Evolutionary conservation across 2,797 vertebrate genomes (phyloP), one percentile per base, ranked within the genome.

Genomic region (Darevskia nairensis): DNA sequence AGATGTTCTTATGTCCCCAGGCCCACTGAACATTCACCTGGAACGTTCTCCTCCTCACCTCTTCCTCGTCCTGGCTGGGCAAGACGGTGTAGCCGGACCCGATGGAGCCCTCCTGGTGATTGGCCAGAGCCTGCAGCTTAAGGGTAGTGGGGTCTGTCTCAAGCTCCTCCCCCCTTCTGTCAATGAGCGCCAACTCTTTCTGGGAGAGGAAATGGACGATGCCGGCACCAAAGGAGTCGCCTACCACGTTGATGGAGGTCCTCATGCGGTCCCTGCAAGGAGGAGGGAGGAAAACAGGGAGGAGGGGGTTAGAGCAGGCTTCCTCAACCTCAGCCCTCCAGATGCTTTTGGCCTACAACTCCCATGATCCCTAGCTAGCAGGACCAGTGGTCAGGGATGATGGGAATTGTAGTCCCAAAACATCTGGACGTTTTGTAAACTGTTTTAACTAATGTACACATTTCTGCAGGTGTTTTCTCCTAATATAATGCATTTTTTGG

Each of bases 171-270:
- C 81, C 92, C 8, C 94, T 93, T 39, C 96, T 96, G 11, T 98
- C 97, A 0, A 98, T 91, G 64, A 96, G 94, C 0, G 95, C 92
- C 4, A 98, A 96, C 91, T 98, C 97, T 0, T 89, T 95, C 91
- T 87, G 94, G 0, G 98, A 98, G 90, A 98, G 93, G 92, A 97
- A 95, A 93, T 97, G 96, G 92, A 98, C 97, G 41, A 98, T 98
- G 1, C 97, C 97, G 0, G 98, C 97, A 0, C 98, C 98, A 15
- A 98, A 97, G 0, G 97, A 98, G 94, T 98, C 98, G 0, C 98
- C 97, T 27, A 98, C 97, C 86, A 98, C 97, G 3, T 98, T 98
- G 94, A 98, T 97, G 88, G 97, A 98, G 61, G 98, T 98, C 6
- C 97, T 96, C 97, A 98, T 97, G 44, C 98, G 94, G 94, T 98